Percentiles rank a stretch among this genome's conserved stretches.
phyloP scores from a whole-genome alignment of 2,888 invertebrate genomes.

The Sussaba pulchella region DNA sequence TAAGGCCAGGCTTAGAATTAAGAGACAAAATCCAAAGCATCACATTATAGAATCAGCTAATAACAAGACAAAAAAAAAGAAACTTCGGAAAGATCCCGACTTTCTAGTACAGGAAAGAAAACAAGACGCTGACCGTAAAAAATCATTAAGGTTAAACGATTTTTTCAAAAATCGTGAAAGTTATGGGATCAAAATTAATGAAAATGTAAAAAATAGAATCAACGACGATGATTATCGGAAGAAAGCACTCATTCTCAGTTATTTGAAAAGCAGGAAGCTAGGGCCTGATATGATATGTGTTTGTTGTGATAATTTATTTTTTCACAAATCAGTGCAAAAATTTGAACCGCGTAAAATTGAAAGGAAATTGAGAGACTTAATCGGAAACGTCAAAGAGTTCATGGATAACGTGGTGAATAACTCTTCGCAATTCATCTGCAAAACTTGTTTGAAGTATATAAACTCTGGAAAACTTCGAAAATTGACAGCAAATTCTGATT shows the following conservation, averaged over 20 bases:
- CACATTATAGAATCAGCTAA: neutral
- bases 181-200: slow-evolving; percentile 2
- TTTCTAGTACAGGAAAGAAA: neutral
- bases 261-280: slow-evolving; percentile 41
- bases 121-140: slow-evolving; percentile 1
- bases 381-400: neutral
- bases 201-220: neutral
- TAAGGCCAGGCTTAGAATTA: neutral
- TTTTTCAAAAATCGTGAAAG: slow-evolving; percentile 10
- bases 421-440: slow-evolving; percentile 34
- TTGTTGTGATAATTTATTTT: slow-evolving; percentile 50
- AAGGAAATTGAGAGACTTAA: neutral
- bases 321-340: neutral
- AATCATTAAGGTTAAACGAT: slow-evolving; percentile 9
- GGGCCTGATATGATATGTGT: slow-evolving; percentile 53
- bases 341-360: neutral
- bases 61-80: neutral
- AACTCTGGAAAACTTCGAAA: slow-evolving; percentile 38
- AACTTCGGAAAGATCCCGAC: neutral
- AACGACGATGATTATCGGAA: slow-evolving; percentile 17
- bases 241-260: slow-evolving; percentile 28
- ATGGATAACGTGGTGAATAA: slow-evolving; percentile 15
- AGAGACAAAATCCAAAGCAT: neutral
- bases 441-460: slow-evolving; percentile 3
- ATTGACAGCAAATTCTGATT: neutral